These are phyloP conservation scores for Gadus macrocephalus DNA, from an alignment of 2,113 vertebrate species.

Conservation along the genomic window DNA sequence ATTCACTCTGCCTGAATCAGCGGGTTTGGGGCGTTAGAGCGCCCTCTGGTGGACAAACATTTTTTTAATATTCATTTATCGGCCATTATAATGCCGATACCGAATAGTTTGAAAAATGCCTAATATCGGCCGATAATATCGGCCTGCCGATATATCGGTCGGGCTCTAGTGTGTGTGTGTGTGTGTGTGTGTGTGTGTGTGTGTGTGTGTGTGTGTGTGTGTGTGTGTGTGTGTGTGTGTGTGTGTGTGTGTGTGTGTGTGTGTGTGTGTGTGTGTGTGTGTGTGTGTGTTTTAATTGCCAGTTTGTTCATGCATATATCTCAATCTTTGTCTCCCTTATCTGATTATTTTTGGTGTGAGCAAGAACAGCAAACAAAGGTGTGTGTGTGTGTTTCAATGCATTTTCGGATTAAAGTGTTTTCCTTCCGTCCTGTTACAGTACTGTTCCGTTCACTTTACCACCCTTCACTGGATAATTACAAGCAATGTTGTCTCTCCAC, in stretches of 20 bases:
- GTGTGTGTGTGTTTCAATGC: not conserved
- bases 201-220: not conserved
- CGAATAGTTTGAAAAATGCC: too few relatives aligned
- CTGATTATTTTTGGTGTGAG: not conserved
- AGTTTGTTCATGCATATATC: too few relatives aligned
- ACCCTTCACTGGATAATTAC: too few relatives aligned
- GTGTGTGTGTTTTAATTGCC: not conserved
- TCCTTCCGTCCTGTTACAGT: not conserved
- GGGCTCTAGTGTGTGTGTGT: not conserved
- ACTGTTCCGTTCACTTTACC: too few relatives aligned
- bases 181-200: not conserved
- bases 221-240: not conserved
- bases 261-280: not conserved
- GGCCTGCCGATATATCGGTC: too few relatives aligned
- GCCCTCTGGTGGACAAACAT: too few relatives aligned
- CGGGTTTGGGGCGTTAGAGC: too few relatives aligned
- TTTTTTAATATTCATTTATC: too few relatives aligned
- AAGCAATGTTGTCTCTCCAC: not conserved
- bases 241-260: constrained; percentile 1
- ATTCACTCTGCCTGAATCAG: too few relatives aligned
- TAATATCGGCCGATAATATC: too few relatives aligned
- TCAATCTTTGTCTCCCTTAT: too few relatives aligned
- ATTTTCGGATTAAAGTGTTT: not conserved
- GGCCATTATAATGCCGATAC: too few relatives aligned
- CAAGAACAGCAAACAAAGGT: not conserved